These are phyloP conservation scores for Spea hammondii DNA, from an alignment of 2,797 vertebrate genomes.

Conservation along the genomic window DNA sequence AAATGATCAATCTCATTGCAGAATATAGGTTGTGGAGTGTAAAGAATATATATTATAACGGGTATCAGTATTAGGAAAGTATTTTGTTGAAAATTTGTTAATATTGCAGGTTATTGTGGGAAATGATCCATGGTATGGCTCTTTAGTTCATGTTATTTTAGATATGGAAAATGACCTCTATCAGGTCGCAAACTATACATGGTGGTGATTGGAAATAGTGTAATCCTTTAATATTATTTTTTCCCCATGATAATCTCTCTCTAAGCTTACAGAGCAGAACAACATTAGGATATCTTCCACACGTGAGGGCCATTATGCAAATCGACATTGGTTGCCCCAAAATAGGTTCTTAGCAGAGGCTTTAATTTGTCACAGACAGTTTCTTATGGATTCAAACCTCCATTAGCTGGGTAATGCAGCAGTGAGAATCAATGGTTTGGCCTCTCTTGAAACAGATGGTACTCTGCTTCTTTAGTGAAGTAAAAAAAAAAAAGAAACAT, in stretches of 20 bases:
- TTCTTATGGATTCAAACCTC: slow-evolving; percentile 39
- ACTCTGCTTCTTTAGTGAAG: slow-evolving; percentile 31
- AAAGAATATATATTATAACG: no score
- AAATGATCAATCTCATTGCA: no score
- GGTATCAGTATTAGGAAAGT: no score
- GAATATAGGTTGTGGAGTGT: no score
- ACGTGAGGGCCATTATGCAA: slow-evolving; percentile 29
- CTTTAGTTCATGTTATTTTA: no score
- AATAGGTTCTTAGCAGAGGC: slow-evolving; percentile 49
- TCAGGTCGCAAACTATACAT: no score
- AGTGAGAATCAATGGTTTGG: background rate
- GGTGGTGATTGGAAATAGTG: no score
- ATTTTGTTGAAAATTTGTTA: no score
- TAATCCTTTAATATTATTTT: background rate
- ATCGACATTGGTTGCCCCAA: slow-evolving; percentile 39
- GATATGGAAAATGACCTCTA: no score
- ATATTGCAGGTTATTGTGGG: no score
- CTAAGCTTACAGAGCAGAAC: slow-evolving; percentile 29
- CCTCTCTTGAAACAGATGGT: slow-evolving; percentile 45
- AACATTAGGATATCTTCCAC: slow-evolving; percentile 27
- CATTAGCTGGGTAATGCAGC: slow-evolving; percentile 49
- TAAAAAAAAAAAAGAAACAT: slow-evolving; percentile 20
- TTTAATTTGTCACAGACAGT: slow-evolving; percentile 43
- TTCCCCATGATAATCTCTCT: background rate
- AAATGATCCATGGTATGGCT: no score